Percentiles rank a stretch among this genome's conserved stretches.
Evolutionary conservation across 2,797 vertebrate species (phyloP).

Genomic region (Fratercula arctica): DNA sequence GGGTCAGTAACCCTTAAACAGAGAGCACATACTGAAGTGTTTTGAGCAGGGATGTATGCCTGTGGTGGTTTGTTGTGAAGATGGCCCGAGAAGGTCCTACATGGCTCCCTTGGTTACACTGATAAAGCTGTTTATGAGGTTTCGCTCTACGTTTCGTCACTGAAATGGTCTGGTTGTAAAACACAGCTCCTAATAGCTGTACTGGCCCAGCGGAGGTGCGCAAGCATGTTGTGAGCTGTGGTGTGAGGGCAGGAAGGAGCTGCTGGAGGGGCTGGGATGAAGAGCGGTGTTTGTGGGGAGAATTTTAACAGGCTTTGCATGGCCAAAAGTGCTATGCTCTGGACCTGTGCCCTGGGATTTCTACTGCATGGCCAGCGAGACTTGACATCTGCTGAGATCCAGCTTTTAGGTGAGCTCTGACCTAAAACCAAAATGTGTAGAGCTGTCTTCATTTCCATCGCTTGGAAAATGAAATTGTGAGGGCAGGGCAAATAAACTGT

Average conservation of each 20-base stretch:
- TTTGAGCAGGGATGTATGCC: not conserved
- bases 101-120: not conserved
- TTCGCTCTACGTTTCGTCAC: not conserved
- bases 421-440: not conserved
- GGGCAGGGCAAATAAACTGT: not conserved
- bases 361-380: not conserved
- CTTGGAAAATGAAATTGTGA: not conserved
- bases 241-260: not conserved
- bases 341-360: not conserved
- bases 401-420: not conserved
- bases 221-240: fast-evolving
- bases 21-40: fast-evolving
- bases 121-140: not conserved
- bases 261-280: not conserved
- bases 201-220: not conserved
- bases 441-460: not conserved
- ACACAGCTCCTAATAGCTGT: not conserved
- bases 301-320: not conserved
- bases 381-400: not conserved
- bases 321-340: not conserved
- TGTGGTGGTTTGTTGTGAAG: not conserved
- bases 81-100: fast-evolving
- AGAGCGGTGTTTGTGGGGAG: not conserved
- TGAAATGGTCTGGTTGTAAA: not conserved
- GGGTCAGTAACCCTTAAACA: not conserved